phyloP scores from a whole-genome alignment of 2,888 invertebrate species.

The Autographa gamma region DNA sequence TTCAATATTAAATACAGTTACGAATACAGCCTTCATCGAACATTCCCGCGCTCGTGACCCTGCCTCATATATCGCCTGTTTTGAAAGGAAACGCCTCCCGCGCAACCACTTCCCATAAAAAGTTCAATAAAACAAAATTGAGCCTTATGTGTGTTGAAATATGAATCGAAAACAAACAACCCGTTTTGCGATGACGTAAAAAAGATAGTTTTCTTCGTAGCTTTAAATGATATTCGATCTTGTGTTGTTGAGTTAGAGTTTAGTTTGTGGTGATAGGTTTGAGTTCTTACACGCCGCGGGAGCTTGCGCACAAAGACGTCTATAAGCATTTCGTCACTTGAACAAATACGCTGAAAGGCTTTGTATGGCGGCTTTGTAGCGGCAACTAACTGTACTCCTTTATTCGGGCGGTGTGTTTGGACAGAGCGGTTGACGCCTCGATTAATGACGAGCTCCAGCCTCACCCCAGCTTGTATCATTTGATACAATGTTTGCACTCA shows the following conservation, averaged over 20 bases:
- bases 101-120: conserved; percentile 72
- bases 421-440: conserved; percentile 79
- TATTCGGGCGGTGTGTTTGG: conserved; percentile 75
- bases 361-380: conserved; percentile 75
- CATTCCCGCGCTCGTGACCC: conserved; percentile 73
- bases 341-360: conserved; percentile 79
- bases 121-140: conserved; percentile 38
- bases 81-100: conserved; percentile 82
- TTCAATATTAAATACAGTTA: conserved; percentile 62
- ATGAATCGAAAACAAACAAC: conserved; percentile 50
- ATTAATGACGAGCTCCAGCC: conserved; percentile 71
- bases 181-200: conserved; percentile 56
- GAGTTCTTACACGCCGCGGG: conserved; percentile 70
- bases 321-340: conserved; percentile 80
- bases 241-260: conserved; percentile 59
- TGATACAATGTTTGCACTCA: conserved; percentile 60
- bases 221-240: conserved; percentile 60
- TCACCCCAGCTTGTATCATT: conserved; percentile 60
- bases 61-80: conserved; percentile 66
- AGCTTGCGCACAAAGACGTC: conserved; percentile 75
- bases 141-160: conserved; percentile 49
- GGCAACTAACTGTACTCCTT: conserved; percentile 77
- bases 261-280: conserved; percentile 50
- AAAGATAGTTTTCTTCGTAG: conserved; percentile 61
- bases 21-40: conserved; percentile 62